Conservation (phyloP, 2,888 invertebrate species). For the Papilio elwesi region DNA sequence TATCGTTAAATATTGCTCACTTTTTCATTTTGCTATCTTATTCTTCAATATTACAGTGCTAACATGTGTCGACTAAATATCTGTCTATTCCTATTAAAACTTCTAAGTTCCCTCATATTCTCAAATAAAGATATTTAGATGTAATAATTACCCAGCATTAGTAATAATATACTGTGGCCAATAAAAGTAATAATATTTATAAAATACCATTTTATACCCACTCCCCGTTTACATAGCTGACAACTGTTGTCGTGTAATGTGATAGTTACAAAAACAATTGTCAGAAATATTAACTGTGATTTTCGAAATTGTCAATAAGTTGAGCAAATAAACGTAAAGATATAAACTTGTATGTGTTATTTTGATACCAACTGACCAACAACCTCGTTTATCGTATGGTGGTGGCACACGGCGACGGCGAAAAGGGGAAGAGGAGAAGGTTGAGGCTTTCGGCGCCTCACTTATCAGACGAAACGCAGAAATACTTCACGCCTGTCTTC, state of each 20-base stretch:
- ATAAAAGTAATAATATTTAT: slow-evolving; percentile 77
- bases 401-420: no score
- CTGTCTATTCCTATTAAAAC: slow-evolving; percentile 39
- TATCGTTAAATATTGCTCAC: slow-evolving; percentile 68
- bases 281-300: slow-evolving; percentile 83
- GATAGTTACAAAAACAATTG: slow-evolving; percentile 77
- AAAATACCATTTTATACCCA: slow-evolving; percentile 81
- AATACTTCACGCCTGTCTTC: no score
- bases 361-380: slow-evolving; percentile 9
- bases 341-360: slow-evolving; percentile 52
- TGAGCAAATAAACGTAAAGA: slow-evolving; percentile 84
- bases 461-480: no score
- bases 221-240: slow-evolving; percentile 79
- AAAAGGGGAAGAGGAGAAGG: no score
- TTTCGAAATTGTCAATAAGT: slow-evolving; percentile 85
- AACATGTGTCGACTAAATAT: slow-evolving; percentile 41
- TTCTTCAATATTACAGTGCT: slow-evolving; percentile 50
- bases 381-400: neutral
- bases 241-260: slow-evolving; percentile 75
- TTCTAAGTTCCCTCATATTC: slow-evolving; percentile 27
- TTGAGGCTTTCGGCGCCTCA: no score
- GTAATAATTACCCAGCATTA: slow-evolving; percentile 71
- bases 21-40: slow-evolving; percentile 46
- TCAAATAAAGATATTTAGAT: slow-evolving; percentile 48
- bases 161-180: slow-evolving; percentile 80